A percentile compares a stretch with the other conserved stretches of the same genome.
These are phyloP conservation scores for Cyclopterus lumpus DNA, from an alignment of 2,797 vertebrate species.

Conservation along the genomic window DNA sequence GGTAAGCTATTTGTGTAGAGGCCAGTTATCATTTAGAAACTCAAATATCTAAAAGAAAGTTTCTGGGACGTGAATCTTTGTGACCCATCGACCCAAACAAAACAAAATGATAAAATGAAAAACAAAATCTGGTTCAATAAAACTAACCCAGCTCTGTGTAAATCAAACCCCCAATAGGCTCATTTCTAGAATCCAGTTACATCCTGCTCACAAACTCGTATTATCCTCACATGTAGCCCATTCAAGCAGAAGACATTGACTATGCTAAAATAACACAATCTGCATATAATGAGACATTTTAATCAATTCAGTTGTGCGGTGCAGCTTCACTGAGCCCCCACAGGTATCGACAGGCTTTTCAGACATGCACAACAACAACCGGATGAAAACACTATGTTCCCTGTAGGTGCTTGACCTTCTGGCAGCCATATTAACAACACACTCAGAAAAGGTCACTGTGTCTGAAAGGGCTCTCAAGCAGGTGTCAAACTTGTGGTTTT, in stretches of 20 bases:
- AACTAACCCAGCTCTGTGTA: neutral
- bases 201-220: neutral
- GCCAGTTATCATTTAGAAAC: neutral
- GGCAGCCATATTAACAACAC: constrained; percentile 31
- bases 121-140: neutral
- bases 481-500: constrained; percentile 25
- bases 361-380: constrained; percentile 21
- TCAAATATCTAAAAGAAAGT: neutral
- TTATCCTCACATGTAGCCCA: neutral
- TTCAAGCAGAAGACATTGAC: neutral
- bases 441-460: constrained; percentile 46
- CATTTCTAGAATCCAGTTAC: neutral
- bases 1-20: neutral
- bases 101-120: neutral
- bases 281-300: neutral
- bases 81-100: neutral
- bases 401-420: constrained; percentile 49
- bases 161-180: neutral
- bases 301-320: neutral
- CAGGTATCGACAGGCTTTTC: constrained; percentile 35
- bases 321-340: constrained; percentile 5
- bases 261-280: neutral
- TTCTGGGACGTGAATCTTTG: neutral
- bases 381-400: constrained; percentile 27
- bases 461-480: constrained; percentile 41